Evolutionary conservation across 1,140 invertebrate genomes (phyloP), one percentile per base, ranked within the genome.

Genomic region (Vollenhovia emeryi): DNA sequence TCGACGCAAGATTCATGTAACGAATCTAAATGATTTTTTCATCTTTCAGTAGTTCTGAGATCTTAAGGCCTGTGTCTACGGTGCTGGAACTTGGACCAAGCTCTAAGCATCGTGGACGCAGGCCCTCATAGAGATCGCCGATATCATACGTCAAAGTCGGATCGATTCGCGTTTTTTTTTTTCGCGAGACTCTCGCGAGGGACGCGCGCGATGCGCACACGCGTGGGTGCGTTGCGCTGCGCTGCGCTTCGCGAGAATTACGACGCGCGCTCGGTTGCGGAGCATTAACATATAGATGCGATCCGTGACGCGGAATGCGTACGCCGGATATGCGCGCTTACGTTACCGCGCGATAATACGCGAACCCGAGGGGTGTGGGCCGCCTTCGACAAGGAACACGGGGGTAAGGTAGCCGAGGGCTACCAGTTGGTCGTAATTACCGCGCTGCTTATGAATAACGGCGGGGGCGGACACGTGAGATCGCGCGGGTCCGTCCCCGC

Each of bases 201-300:
- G n/a, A 79, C 62, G 45, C 78, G 50, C 78, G 43, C 45, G 76
- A 69, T 45, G n/a, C 48, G 18, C 62, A n/a, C 60, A 86, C 85
- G 90, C 87, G 89, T 78, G 87, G 86, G 76, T 57, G 62, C 55
- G 18, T 6, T 40, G 71, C 62, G 73, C 30, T 15, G 86, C 79
- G 83, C 76, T 40, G 78, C 71, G 66, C 50, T 15, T 68, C 79
- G 85, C 86, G 87, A 85, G 79, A 91, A 83, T 91, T 91, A 91
- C 88, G 71, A 84, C 85, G 84, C 89, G 80, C 86, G 89, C 84
- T 82, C 76, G 79, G 86, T 82, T 85, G 86, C 87, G 75, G 21
- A n/a, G 84, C 89, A 93, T 93, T 93, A 92, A 93, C 92, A 92
- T 93, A 93, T 92, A 93, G 92, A 93, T 92, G 91, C 91, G 90